These are phyloP conservation scores for Mormoops blainvillei DNA, from an alignment of 2,113 vertebrate genomes.

Conservation along the genomic window DNA sequence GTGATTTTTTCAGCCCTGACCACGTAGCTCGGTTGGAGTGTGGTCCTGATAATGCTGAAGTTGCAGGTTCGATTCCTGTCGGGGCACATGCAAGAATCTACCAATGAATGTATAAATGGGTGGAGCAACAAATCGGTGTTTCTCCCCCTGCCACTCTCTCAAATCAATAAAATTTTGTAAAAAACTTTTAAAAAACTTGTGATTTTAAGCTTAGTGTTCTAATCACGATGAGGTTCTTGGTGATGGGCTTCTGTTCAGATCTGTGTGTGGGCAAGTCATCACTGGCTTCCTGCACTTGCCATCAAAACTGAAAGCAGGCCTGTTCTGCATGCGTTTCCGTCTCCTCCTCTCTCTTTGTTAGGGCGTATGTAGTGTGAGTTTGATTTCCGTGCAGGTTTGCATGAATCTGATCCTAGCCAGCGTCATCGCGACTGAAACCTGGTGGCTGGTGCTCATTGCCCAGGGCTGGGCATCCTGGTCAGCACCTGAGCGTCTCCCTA, in stretches of 20 bases:
- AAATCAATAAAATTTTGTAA: no score
- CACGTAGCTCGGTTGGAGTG: no score
- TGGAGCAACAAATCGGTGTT: no score
- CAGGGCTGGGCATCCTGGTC: not conserved
- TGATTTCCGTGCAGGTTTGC: not conserved
- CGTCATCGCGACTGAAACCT: not conserved
- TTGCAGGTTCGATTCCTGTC: no score
- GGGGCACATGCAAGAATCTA: no score
- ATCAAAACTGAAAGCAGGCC: not conserved
- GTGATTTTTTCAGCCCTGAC: not conserved
- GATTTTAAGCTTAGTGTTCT: not conserved
- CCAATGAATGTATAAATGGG: no score
- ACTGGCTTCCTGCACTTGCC: not conserved
- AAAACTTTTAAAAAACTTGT: not conserved
- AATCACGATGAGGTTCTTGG: not conserved
- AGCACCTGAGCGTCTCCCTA: not conserved
- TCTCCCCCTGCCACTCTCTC: no score
- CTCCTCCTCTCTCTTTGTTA: not conserved
- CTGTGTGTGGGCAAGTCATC: not conserved
- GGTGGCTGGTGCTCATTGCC: not conserved
- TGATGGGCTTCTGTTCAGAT: not conserved
- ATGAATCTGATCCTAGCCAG: not conserved
- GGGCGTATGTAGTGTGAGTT: not conserved
- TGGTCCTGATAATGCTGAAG: no score
- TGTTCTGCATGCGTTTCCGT: not conserved